Conservation (phyloP, 2,888 invertebrate species). For the Abrostola tripartita region DNA sequence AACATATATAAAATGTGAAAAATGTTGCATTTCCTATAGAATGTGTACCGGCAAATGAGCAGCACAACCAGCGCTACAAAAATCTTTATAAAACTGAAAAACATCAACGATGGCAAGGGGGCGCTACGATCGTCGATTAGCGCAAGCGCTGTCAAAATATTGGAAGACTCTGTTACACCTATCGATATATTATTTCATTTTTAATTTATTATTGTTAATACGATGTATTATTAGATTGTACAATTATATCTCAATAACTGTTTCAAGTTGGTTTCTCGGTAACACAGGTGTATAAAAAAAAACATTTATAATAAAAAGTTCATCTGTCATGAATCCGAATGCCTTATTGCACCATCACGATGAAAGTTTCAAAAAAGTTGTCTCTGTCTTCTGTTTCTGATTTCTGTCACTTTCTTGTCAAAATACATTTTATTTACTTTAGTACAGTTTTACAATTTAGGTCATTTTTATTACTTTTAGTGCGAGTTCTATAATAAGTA, state of each 20-base stretch:
- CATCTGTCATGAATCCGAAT: too few relatives aligned
- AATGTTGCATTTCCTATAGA: slow-evolving; percentile 78
- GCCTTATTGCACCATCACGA: too few relatives aligned
- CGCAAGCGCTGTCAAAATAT: slow-evolving; percentile 77
- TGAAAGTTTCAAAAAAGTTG: background rate
- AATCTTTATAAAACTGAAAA: slow-evolving; percentile 82
- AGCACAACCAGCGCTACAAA: slow-evolving; percentile 76
- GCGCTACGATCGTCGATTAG: slow-evolving; percentile 67
- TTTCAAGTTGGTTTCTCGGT: too few relatives aligned
- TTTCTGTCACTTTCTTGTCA: background rate
- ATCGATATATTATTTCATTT: background rate
- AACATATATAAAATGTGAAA: slow-evolving; percentile 70
- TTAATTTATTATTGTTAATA: background rate
- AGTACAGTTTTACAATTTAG: slow-evolving; percentile 5
- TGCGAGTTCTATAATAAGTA: slow-evolving; percentile 6
- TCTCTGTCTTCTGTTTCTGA: background rate
- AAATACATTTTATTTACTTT: slow-evolving; percentile 16
- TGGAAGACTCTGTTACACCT: slow-evolving; percentile 18
- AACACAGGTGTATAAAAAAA: too few relatives aligned
- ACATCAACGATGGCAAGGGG: slow-evolving; percentile 48
- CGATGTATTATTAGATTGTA: background rate
- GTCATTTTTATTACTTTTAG: slow-evolving; percentile 9
- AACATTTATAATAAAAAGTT: too few relatives aligned
- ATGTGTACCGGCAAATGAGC: slow-evolving; percentile 65
- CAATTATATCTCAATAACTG: background rate